These are phyloP conservation scores for Eubucco bourcierii DNA, from an alignment of 2,113 vertebrate species.

Conservation along the genomic window DNA sequence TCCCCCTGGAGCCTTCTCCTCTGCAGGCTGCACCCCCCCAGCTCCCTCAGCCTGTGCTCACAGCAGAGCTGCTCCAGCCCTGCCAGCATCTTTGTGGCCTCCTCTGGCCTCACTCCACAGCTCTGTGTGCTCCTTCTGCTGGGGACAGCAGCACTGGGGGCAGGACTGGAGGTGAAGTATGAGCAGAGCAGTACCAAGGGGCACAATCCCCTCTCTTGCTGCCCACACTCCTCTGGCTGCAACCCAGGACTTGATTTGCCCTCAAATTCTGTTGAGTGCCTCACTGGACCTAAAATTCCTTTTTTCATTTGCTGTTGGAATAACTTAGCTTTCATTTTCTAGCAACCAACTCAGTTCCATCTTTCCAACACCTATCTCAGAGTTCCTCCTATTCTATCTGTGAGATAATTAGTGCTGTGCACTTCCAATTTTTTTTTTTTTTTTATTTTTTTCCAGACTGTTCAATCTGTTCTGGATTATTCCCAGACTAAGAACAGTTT, in stretches of 20 bases:
- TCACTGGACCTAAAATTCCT: not conserved
- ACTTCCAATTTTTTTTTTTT: not conserved
- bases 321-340: not conserved
- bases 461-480: constrained; percentile 13
- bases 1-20: too few species aligned
- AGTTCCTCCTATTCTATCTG: not conserved
- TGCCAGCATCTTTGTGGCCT: too few species aligned
- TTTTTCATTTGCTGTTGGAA: not conserved
- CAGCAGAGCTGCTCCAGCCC: too few species aligned
- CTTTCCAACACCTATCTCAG: not conserved
- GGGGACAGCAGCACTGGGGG: too few species aligned
- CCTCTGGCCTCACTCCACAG: too few species aligned
- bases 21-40: too few species aligned
- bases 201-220: too few species aligned
- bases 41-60: too few species aligned
- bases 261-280: not conserved
- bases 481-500: constrained; percentile 14
- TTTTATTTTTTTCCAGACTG: not conserved
- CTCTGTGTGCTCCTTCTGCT: too few species aligned
- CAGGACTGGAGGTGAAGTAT: too few species aligned
- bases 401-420: not conserved
- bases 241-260: not conserved
- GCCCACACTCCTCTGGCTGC: too few species aligned
- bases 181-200: too few species aligned
- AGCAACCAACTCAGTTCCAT: not conserved